These are phyloP conservation scores for Bradysia coprophila DNA, from an alignment of 1,140 invertebrate species.

Conservation along the genomic window DNA sequence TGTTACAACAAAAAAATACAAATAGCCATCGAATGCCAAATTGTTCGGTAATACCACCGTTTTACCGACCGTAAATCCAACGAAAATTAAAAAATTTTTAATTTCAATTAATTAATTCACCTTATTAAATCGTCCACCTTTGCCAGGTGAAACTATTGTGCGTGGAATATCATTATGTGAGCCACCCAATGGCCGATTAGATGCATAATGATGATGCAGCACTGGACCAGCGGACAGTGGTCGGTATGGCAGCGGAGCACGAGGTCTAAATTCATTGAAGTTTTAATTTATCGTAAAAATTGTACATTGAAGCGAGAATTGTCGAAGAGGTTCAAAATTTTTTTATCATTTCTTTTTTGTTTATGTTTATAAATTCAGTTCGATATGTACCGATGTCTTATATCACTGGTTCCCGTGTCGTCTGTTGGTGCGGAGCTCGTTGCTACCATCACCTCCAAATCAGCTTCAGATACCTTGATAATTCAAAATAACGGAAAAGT, in stretches of 20 bases:
- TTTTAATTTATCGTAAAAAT: not conserved
- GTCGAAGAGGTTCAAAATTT: too few species aligned
- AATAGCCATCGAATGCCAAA: too few species aligned
- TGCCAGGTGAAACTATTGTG: not conserved
- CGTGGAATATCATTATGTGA: not conserved
- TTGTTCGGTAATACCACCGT: too few species aligned
- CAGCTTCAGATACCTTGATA: slow-evolving; percentile 22
- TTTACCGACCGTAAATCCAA: too few species aligned
- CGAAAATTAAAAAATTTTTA: too few species aligned
- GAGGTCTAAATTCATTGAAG: slow-evolving; percentile 13
- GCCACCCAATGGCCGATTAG: not conserved
- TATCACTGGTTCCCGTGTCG: slow-evolving; percentile 22
- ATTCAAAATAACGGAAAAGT: too few species aligned
- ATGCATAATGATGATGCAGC: slow-evolving; percentile 18
- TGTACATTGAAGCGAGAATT: too few species aligned
- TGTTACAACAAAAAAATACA: too few species aligned
- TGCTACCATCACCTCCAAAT: slow-evolving; percentile 22
- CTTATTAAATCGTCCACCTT: not conserved
- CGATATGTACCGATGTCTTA: slow-evolving; percentile 19
- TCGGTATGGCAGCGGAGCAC: slow-evolving; percentile 20
- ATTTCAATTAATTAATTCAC: not conserved
- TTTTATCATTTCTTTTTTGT: too few species aligned
- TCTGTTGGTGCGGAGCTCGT: slow-evolving; percentile 21
- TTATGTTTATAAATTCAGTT: too few species aligned
- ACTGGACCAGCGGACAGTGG: slow-evolving; percentile 23